Percentiles rank a stretch among this genome's conserved stretches.
phyloP scores from a whole-genome alignment of 2,113 vertebrate species.

The Nesogale talazaci region DNA sequence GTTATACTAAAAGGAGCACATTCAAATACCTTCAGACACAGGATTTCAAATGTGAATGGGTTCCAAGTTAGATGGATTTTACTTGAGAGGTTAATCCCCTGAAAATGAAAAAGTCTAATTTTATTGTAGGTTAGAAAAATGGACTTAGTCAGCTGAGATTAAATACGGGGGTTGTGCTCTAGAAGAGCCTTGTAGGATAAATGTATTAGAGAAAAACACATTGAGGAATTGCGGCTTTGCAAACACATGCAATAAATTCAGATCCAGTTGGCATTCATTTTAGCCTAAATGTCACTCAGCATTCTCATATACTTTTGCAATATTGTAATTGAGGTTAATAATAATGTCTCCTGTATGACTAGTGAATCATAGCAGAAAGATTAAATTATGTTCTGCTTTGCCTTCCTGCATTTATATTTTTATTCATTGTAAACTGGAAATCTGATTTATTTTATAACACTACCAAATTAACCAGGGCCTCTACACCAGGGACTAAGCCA shows the following conservation, averaged over 20 bases:
- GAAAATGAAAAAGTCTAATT: conserved; percentile 50
- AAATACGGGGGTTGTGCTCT: not conserved
- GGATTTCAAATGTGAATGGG: conserved; percentile 45
- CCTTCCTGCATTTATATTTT: conserved; percentile 62
- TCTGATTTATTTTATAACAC: conserved; percentile 41
- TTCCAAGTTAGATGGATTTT: conserved; percentile 13
- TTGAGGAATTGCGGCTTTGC: not conserved
- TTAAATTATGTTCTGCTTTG: conserved; percentile 49
- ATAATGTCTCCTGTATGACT: conserved; percentile 36
- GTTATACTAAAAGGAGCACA: conserved; percentile 18
- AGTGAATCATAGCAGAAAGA: conserved; percentile 61
- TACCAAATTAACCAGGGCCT: conserved; percentile 43
- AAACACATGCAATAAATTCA: not conserved
- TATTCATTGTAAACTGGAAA: conserved; percentile 59
- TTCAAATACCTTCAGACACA: conserved; percentile 43
- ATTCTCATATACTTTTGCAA: not conserved
- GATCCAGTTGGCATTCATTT: not conserved
- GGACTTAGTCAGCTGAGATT: conserved; percentile 43
- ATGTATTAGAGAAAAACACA: not conserved
- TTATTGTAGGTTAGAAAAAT: not conserved
- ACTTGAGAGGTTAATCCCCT: conserved; percentile 9
- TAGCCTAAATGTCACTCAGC: not conserved
- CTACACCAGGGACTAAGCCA: not conserved
- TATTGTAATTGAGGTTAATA: conserved; percentile 20
- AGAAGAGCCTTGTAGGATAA: not conserved